These are phyloP conservation scores for Nannoperca obscura DNA, from an alignment of 2,797 vertebrate genomes.

Conservation along the genomic window DNA sequence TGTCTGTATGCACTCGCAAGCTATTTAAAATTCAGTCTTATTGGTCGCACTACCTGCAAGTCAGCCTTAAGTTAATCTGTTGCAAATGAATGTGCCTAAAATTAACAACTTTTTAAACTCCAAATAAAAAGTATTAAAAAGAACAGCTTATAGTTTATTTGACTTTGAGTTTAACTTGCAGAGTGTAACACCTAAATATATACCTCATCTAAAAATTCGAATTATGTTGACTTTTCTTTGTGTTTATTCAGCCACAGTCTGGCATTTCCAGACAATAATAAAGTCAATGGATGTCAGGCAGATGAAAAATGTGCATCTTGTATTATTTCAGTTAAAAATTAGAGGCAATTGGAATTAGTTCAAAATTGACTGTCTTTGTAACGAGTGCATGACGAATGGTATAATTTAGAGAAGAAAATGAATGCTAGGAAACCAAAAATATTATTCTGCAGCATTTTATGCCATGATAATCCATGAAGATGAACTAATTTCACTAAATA, in stretches of 20 bases:
- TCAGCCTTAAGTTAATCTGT: conserved; percentile 18
- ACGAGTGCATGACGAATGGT: conserved; percentile 86
- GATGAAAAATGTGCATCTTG: conserved; percentile 82
- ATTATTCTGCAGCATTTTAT: conserved; percentile 79
- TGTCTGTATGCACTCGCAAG: conserved; percentile 44
- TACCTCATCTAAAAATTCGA: conserved; percentile 57
- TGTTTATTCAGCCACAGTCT: conserved; percentile 72
- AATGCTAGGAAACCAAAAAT: conserved; percentile 81
- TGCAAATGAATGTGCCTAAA: conserved; percentile 4
- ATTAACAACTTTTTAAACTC: conserved; percentile 45
- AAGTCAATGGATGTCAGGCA: conserved; percentile 77
- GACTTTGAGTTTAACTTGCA: conserved; percentile 57
- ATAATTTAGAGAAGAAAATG: conserved; percentile 84
- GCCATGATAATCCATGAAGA: conserved; percentile 79
- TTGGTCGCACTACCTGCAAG: conserved; percentile 19
- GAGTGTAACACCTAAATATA: conserved; percentile 55
- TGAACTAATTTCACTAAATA: conserved; percentile 81
- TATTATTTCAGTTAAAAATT: conserved; percentile 82
- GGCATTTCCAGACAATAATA: conserved; percentile 78
- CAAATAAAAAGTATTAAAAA: conserved; percentile 45
- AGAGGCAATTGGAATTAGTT: conserved; percentile 83
- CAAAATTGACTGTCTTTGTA: conserved; percentile 85
- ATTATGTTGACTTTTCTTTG: conserved; percentile 72
- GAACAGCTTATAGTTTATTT: conserved; percentile 39
- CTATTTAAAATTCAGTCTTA: conserved; percentile 43